Percentiles rank a stretch among this genome's conserved stretches.
phyloP scores from a whole-genome alignment of 2,113 vertebrate species.

The Hippocampus zosterae region DNA sequence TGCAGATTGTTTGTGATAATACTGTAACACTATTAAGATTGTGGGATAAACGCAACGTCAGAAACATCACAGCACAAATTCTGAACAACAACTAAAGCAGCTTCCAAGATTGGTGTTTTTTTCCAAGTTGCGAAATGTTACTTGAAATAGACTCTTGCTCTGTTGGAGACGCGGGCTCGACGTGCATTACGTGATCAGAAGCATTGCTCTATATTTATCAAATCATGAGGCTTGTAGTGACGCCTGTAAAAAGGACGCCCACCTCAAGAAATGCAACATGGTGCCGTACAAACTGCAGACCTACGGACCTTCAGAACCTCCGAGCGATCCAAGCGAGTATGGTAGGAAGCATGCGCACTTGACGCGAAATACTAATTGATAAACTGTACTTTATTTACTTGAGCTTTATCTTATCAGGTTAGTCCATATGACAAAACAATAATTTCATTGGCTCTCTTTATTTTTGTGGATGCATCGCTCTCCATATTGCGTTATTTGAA shows the following conservation, averaged over 20 bases:
- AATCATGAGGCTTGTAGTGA: constrained; percentile 55
- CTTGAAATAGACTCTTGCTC: constrained; percentile 28
- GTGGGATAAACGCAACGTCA: not conserved
- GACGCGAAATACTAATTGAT: not conserved
- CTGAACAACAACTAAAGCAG: constrained; percentile 2
- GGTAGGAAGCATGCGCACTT: constrained; percentile 52
- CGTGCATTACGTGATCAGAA: constrained; percentile 69
- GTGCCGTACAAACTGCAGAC: constrained; percentile 27
- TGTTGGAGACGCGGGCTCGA: constrained; percentile 43
- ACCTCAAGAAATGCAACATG: constrained; percentile 40
- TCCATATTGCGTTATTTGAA: not conserved
- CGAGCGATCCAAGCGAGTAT: constrained; percentile 38
- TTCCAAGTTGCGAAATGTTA: constrained; percentile 62
- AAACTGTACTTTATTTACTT: not conserved
- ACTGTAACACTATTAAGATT: not conserved
- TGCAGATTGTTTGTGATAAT: not conserved
- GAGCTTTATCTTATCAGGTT: no score
- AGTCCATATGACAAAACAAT: not conserved
- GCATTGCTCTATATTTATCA: constrained; percentile 72
- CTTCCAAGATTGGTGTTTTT: constrained; percentile 45
- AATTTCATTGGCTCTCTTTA: not conserved
- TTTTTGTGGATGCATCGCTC: not conserved
- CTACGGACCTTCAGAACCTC: constrained; percentile 23
- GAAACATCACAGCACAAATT: constrained; percentile 9
- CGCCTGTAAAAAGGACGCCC: constrained; percentile 33